Percentiles rank a stretch among this genome's conserved stretches.
These are phyloP conservation scores for Chascanopsetta lugubris DNA, from an alignment of 2,113 vertebrate species.

Conservation along the genomic window DNA sequence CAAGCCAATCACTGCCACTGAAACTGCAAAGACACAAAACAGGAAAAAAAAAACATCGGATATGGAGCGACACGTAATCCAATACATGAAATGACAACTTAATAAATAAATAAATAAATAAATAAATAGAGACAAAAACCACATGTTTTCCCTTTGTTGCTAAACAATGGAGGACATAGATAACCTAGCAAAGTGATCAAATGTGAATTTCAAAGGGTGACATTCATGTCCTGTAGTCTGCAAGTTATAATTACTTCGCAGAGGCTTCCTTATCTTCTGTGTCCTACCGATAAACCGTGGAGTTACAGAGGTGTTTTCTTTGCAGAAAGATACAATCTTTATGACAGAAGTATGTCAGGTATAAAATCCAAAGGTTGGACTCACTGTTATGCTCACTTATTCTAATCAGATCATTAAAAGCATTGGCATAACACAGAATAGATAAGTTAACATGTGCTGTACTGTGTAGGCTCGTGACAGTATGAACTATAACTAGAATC, in stretches of 20 bases:
- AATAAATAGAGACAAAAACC: not conserved
- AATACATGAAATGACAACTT: not conserved
- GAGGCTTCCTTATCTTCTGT: not conserved
- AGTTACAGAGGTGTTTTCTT: not conserved
- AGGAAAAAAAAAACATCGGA: not conserved
- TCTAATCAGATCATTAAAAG: too few species aligned
- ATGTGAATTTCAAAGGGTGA: slow-evolving; percentile 5
- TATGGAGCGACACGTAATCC: slow-evolving; percentile 79
- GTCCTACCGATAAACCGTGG: not conserved
- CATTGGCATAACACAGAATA: too few species aligned
- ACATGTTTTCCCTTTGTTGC: not conserved
- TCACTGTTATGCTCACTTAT: too few species aligned
- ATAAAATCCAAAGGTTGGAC: not conserved
- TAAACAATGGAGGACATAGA: too few species aligned
- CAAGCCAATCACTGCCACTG: slow-evolving; percentile 9
- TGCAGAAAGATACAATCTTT: not conserved
- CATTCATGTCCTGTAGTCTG: slow-evolving; percentile 11
- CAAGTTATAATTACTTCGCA: not conserved
- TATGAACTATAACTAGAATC: too few species aligned
- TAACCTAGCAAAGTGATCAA: slow-evolving; percentile 9
- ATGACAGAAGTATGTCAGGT: not conserved
- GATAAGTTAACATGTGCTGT: too few species aligned
- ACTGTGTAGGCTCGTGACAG: too few species aligned
- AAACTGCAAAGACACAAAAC: slow-evolving; percentile 10
- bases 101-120: not conserved